Evolutionary conservation across 2,888 invertebrate species (phyloP), one percentile per base, ranked within the genome.

Genomic region (Nomada ferruginata): DNA sequence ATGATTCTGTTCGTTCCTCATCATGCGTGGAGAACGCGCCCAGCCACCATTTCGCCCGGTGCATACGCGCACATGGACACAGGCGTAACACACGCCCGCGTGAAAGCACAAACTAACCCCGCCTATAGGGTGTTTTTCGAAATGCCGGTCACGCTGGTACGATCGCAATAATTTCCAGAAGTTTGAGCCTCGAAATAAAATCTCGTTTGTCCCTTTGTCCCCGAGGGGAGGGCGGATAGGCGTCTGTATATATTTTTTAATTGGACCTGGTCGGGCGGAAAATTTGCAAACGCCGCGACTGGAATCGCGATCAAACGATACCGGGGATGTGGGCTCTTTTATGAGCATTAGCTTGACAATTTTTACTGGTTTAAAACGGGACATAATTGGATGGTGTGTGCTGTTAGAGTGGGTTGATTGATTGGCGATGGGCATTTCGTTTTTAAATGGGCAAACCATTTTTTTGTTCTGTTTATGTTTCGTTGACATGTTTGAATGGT

Each of bases 1-100:
- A 85, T 85, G 87, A 83, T 85, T 85, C 78, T 75, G 76, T 78
- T 74, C 80, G 85, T 83, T 88, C 74, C 82, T 83, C 88, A 80
- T 85, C 77, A 70, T 78, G 82, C 76, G 75, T 78, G 78, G 73
- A 75, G 80, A 65, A 70, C 77, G 69, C 76, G 53, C 47, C 72
- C 52, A 44, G 53, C 26, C 26, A 55, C 55, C 68, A 55, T 63
- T 55, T 66, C 66, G 50, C 63, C 57, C 61, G 70, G 57, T 68
- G 66, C 82, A 75, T 47, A 53, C 44, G 15, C 42, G 7, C 42
- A 20, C 64, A 42, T 53, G 20, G 20, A 29, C 50, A 47, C n/a
- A 53, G 2, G 42, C 20, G 15, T 42, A 26, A 64, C 26, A n/a
- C 15, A 7, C n/a, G 36, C 18, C 9, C 18, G 57, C 15, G 57